phyloP scores from a whole-genome alignment of 2,888 invertebrate genomes.

The Coremacera marginata region DNA sequence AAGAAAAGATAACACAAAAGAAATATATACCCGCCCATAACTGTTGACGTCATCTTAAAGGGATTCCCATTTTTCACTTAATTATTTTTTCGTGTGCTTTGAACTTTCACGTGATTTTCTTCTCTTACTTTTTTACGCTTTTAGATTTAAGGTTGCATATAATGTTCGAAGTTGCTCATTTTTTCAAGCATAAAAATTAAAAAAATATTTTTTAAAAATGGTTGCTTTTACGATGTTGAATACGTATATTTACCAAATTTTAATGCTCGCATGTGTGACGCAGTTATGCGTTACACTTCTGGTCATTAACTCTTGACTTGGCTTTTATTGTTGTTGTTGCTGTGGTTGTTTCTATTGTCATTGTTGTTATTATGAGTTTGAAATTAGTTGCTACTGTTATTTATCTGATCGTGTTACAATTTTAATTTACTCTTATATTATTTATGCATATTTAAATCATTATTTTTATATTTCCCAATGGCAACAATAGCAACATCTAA shows the following conservation, averaged over 20 bases:
- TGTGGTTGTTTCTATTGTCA: not conserved
- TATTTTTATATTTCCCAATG: constrained; percentile 24
- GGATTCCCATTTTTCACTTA: too few species aligned
- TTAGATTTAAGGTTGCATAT: too few species aligned
- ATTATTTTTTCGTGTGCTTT: too few species aligned
- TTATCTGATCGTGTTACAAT: not conserved
- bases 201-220: too few species aligned
- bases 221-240: too few species aligned
- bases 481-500: constrained; percentile 32
- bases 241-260: not conserved
- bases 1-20: too few species aligned
- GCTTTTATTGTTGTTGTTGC: not conserved
- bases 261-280: constrained; percentile 1
- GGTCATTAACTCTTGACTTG: constrained; percentile 24
- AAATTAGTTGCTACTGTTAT: constrained; percentile 10
- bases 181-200: too few species aligned
- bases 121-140: too few species aligned
- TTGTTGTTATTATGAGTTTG: constrained; percentile 13
- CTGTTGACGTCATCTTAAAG: too few species aligned
- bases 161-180: too few species aligned
- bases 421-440: not conserved
- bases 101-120: too few species aligned
- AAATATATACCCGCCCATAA: too few species aligned
- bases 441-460: constrained; percentile 7
- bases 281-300: not conserved